Percentiles rank a stretch among this genome's conserved stretches.
phyloP scores from a whole-genome alignment of 2,888 invertebrate species.

The Tryphoninae sp. region DNA sequence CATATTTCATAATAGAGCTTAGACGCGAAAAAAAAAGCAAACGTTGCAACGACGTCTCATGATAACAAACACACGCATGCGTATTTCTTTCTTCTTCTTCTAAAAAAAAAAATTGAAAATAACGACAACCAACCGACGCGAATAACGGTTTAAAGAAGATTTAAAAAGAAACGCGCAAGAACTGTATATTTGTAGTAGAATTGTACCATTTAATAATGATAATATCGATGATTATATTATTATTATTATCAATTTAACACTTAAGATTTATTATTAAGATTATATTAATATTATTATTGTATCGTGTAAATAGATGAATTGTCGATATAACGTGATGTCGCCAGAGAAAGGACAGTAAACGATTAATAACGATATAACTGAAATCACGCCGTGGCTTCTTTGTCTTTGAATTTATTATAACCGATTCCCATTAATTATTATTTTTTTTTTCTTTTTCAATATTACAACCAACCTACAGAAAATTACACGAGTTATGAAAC shows the following conservation, averaged over 20 bases:
- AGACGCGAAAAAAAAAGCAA: constrained; percentile 60
- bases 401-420: constrained; percentile 46
- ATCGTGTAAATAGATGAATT: constrained; percentile 78
- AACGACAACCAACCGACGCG: constrained; percentile 34
- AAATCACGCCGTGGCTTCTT: constrained; percentile 63
- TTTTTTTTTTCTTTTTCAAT: too few relatives aligned
- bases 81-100: constrained; percentile 58
- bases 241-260: constrained; percentile 73
- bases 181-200: constrained; percentile 80
- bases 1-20: constrained; percentile 53
- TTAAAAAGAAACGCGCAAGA: constrained; percentile 69
- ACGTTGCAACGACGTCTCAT: constrained; percentile 73
- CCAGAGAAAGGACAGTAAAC: constrained; percentile 75
- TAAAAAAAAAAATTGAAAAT: constrained; percentile 24
- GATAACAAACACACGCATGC: constrained; percentile 65
- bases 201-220: constrained; percentile 75
- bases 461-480: too few relatives aligned
- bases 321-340: constrained; percentile 78
- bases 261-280: constrained; percentile 69
- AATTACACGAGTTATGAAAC: constrained; percentile 13
- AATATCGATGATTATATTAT: constrained; percentile 73
- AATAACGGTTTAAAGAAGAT: constrained; percentile 47
- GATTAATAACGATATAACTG: constrained; percentile 80
- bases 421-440: too few relatives aligned
- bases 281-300: constrained; percentile 69